A percentile compares a stretch with the other conserved stretches of the same genome.
Evolutionary conservation across 2,888 invertebrate species (phyloP).

Genomic region (Pocota personata): DNA sequence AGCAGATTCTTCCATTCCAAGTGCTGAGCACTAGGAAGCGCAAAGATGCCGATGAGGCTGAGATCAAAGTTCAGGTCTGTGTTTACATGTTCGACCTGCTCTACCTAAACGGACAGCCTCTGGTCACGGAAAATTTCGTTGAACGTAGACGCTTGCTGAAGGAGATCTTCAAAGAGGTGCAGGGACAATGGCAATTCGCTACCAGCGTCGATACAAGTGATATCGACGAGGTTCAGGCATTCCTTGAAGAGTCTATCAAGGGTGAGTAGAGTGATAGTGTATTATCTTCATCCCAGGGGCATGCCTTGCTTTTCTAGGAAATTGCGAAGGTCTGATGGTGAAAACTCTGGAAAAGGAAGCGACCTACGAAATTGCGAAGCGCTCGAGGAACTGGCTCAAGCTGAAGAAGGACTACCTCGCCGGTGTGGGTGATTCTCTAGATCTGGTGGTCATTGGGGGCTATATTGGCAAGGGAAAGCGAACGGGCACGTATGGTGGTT

Average conservation of each 20-base stretch:
- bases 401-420: slow-evolving; percentile 99
- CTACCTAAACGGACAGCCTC: slow-evolving; percentile 93
- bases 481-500: slow-evolving; percentile 96
- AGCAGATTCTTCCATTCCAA: slow-evolving; percentile 98
- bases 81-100: slow-evolving; percentile 98
- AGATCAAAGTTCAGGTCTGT: slow-evolving; percentile 91
- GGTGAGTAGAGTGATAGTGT: slow-evolving; percentile 82
- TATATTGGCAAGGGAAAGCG: slow-evolving; percentile 96
- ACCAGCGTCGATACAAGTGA: slow-evolving; percentile 90
- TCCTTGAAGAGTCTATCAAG: slow-evolving; percentile 96
- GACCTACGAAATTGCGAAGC: slow-evolving; percentile 97
- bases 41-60: slow-evolving; percentile 87
- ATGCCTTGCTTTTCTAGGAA: slow-evolving; percentile 84
- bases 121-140: slow-evolving; percentile 90
- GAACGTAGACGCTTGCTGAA: slow-evolving; percentile 89
- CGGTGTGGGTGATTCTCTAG: slow-evolving; percentile 97
- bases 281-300: neutral
- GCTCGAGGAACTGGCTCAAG: slow-evolving; percentile 97
- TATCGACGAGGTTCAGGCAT: slow-evolving; percentile 96
- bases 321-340: slow-evolving; percentile 99
- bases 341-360: slow-evolving; percentile 94
- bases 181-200: slow-evolving; percentile 95
- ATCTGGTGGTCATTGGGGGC: slow-evolving; percentile 97
- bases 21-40: slow-evolving; percentile 96
- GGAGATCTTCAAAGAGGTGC: slow-evolving; percentile 87